Conservation (phyloP, 2,888 invertebrate species). For the Sarcophaga caerulescens region DNA sequence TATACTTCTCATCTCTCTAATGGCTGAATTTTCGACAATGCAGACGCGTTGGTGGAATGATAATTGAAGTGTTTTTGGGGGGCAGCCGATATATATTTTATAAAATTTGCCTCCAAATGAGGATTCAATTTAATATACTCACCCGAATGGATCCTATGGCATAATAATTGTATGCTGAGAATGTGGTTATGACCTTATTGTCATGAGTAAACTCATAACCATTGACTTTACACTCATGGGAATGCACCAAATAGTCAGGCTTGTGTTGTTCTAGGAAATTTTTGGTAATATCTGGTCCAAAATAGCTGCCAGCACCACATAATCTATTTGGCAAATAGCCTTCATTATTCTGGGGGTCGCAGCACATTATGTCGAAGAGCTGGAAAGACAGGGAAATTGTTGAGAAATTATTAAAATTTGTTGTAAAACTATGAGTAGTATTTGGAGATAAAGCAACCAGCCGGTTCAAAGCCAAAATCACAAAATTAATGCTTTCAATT, state of each 20-base stretch:
- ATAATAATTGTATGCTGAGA: slow-evolving; percentile 98
- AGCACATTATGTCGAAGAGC: slow-evolving; percentile 97
- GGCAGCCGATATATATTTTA: slow-evolving; percentile 92
- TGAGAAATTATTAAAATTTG: no score
- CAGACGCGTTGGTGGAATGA: slow-evolving; percentile 91
- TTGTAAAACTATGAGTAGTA: no score
- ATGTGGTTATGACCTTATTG: slow-evolving; percentile 93
- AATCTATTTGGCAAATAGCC: slow-evolving; percentile 92
- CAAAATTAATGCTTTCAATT: no score
- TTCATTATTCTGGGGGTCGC: slow-evolving; percentile 90
- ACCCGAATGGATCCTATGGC: slow-evolving; percentile 96
- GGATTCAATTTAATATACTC: slow-evolving; percentile 93
- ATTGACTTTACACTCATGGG: slow-evolving; percentile 96
- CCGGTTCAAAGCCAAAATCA: no score
- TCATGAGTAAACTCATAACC: slow-evolving; percentile 94
- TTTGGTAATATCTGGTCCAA: slow-evolving; percentile 93
- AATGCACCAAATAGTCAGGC: slow-evolving; percentile 89
- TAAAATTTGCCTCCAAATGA: slow-evolving; percentile 90
- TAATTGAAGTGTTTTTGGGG: slow-evolving; percentile 86
- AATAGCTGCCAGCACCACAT: slow-evolving; percentile 95
- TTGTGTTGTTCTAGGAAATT: slow-evolving; percentile 90
- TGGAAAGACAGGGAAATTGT: slow-evolving; percentile 52
- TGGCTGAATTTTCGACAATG: slow-evolving; percentile 92
- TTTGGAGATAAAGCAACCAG: no score
- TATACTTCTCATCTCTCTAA: slow-evolving; percentile 89